Conservation (phyloP, 1,140 invertebrate species). For the Drosophila obscura region DNA sequence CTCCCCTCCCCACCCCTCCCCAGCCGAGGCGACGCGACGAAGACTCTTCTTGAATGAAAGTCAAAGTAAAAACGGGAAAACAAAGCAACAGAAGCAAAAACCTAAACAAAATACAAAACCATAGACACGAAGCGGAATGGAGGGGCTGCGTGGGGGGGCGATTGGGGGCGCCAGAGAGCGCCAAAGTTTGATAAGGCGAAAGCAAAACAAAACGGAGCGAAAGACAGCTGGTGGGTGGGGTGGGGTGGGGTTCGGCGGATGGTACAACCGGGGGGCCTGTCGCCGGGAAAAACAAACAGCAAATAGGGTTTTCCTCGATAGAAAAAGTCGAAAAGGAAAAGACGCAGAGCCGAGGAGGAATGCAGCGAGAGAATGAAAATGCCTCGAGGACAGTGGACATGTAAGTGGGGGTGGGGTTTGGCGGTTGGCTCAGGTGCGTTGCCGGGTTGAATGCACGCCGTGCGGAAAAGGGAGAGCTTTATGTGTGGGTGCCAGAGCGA, state of each 20-base stretch:
- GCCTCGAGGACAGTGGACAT: slow-evolving; percentile 1
- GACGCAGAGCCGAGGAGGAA: background rate
- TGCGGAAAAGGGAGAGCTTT: slow-evolving; percentile 30
- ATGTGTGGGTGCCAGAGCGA: slow-evolving; percentile 21
- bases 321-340: slow-evolving; percentile 21
- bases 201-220: slow-evolving; percentile 48
- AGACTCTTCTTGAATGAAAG: slow-evolving; percentile 83
- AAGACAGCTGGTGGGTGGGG: slow-evolving; percentile 7
- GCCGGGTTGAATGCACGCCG: slow-evolving; percentile 76
- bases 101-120: slow-evolving; percentile 81
- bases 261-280: slow-evolving; percentile 26
- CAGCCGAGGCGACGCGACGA: slow-evolving; percentile 44
- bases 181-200: slow-evolving; percentile 74
- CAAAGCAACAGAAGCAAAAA: slow-evolving; percentile 72
- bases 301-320: slow-evolving; percentile 18
- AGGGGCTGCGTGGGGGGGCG: slow-evolving; percentile 18
- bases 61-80: slow-evolving; percentile 83
- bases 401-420: background rate
- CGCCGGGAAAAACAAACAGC: slow-evolving; percentile 51
- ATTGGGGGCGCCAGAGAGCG: slow-evolving; percentile 64
- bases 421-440: slow-evolving; percentile 44
- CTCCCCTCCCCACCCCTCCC: background rate
- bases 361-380: slow-evolving; percentile 2
- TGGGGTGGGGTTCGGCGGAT: slow-evolving; percentile 7
- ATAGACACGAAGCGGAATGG: slow-evolving; percentile 16